phyloP scores from a whole-genome alignment of 2,113 vertebrate species.

The Gopherus flavomarginatus region DNA sequence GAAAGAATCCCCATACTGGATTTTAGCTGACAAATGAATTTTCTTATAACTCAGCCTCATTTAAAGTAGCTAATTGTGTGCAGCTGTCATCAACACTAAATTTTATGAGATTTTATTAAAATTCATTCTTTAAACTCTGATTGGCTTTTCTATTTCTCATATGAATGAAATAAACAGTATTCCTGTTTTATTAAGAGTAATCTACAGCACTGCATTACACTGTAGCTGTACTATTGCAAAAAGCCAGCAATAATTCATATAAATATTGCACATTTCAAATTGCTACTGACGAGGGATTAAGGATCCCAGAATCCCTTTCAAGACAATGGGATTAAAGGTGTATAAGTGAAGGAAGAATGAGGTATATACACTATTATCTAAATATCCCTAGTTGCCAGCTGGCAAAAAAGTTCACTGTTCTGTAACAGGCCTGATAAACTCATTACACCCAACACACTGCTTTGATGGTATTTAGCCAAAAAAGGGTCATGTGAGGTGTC shows the following conservation, averaged over 20 bases:
- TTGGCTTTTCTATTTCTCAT: not conserved
- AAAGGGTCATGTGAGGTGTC: not conserved
- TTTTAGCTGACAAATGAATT: slow-evolving; percentile 12
- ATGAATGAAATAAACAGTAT: not conserved
- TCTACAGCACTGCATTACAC: not conserved
- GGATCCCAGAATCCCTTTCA: not conserved
- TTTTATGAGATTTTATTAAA: slow-evolving; percentile 13
- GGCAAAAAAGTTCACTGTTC: not conserved
- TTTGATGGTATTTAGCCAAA: not conserved
- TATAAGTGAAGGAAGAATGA: fast-evolving
- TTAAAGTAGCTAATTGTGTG: not conserved
- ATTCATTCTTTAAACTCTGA: not conserved
- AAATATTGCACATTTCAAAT: not conserved
- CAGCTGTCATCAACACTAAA: not conserved
- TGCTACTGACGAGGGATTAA: not conserved
- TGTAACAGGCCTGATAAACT: not conserved
- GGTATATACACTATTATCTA: not conserved
- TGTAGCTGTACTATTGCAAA: not conserved
- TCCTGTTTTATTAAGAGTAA: slow-evolving; percentile 14
- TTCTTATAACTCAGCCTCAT: not conserved
- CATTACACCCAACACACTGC: not conserved
- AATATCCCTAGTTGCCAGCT: not conserved
- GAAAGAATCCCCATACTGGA: not conserved
- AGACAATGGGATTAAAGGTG: not conserved
- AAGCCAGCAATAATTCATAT: not conserved